Evolutionary conservation across 2,113 vertebrate genomes (phyloP), one percentile per base, ranked within the genome.

Genomic region (Podilymbus podiceps): DNA sequence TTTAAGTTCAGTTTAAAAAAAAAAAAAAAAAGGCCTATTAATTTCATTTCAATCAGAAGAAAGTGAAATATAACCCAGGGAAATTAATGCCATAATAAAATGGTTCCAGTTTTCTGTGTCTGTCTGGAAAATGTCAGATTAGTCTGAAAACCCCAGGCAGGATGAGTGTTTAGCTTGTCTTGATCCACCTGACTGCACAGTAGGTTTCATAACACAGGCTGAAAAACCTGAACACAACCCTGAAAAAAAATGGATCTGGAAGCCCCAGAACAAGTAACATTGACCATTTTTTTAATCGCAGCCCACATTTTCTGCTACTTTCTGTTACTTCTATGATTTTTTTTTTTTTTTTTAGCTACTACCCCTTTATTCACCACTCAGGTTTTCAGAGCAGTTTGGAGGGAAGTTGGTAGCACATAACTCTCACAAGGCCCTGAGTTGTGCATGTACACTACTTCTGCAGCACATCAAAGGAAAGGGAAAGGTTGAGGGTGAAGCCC

Each of bases 91-190:
- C 58, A 46, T 47, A 88, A 63, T 76, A 80, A 46, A 80, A 74
- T 22, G 31, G 44, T 64, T 79, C 59, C 62, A 58, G 53, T 85
- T 94, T 95, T 68, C 66, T 90, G 50, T 47, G 11, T 40, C 62
- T 82, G 23, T 44, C 82, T 81, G n/a, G 62, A 67, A 96, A 91
- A 94, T 84, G 85, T 80, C 90, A 72, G 46, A 40, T 22, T 24
- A 38, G 42, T 80, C 53, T 46, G 69, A 91, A 92, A 95, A 85
- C 12, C 38, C 28, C 63, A 63, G 74, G 83, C 78, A 93, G 58
- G 75, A 85, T 17, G 35, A 88, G 25, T 14, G 31, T 27, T 91
- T 47, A 52, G 16, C 82, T 52, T 93, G 42, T 50, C 62, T n/a
- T 58, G 71, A 58, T 85, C 59, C 63, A 24, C 71, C 50, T 22